Evolutionary conservation across 2,113 vertebrate genomes (phyloP).

Genomic region (Lophura nycthemera): DNA sequence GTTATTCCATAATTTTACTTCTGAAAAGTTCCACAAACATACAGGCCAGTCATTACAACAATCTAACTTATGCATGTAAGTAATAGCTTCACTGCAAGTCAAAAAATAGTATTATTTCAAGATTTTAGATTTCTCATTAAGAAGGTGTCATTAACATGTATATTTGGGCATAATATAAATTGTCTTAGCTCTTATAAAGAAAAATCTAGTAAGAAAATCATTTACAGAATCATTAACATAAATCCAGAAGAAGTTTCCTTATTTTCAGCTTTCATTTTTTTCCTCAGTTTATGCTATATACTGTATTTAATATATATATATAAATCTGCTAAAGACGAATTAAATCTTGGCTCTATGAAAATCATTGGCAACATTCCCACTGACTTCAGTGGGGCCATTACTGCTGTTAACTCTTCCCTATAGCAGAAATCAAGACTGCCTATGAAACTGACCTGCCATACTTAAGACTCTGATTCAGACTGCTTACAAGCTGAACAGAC

Average conservation of each 20-base stretch:
- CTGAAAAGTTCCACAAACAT: neutral
- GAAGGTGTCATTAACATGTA: neutral
- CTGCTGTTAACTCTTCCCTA: slow-evolving; percentile 44
- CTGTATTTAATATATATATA: neutral
- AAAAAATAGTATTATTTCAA: neutral
- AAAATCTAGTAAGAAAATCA: neutral
- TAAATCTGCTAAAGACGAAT: neutral
- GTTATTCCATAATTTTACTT: neutral
- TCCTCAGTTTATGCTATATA: neutral
- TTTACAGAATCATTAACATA: neutral
- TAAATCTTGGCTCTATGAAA: neutral
- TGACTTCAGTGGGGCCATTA: slow-evolving; percentile 23
- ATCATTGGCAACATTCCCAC: slow-evolving; percentile 39
- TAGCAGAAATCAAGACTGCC: slow-evolving; percentile 1
- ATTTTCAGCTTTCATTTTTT: neutral
- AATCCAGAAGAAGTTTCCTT: neutral
- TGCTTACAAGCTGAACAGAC: neutral
- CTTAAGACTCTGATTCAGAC: neutral
- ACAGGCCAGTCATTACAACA: neutral
- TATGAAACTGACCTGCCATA: neutral
- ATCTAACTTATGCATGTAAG: neutral
- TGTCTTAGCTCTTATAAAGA: neutral
- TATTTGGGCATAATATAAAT: neutral
- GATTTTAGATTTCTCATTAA: neutral
- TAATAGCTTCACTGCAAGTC: neutral